Conservation (phyloP, 2,113 vertebrate species). For the Taxidea taxus region DNA sequence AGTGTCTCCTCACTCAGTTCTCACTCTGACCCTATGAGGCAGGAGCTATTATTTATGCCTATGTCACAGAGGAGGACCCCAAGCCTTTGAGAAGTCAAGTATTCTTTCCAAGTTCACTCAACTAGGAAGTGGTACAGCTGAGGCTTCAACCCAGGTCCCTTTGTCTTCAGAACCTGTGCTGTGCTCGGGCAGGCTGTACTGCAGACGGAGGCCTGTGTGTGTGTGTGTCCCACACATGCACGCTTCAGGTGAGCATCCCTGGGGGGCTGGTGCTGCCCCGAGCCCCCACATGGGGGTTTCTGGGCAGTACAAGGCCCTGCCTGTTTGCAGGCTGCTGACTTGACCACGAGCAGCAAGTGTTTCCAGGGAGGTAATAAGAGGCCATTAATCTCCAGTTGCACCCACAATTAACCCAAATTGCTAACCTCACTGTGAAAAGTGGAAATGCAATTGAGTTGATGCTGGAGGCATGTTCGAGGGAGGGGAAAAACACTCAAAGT, state of each 20-base stretch:
- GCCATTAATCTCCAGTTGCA: slow-evolving; percentile 84
- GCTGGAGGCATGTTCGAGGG: slow-evolving; percentile 76
- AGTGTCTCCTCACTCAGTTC: not conserved
- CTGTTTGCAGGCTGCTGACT: slow-evolving; percentile 45
- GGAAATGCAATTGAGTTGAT: slow-evolving; percentile 82
- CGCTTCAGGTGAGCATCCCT: not conserved
- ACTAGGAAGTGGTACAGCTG: not conserved
- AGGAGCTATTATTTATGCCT: not conserved
- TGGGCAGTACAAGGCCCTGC: slow-evolving; percentile 40
- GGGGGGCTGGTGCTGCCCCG: not conserved
- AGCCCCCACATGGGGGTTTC: not conserved
- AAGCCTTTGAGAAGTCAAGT: not conserved
- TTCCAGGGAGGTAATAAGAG: slow-evolving; percentile 80
- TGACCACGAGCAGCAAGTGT: slow-evolving; percentile 71
- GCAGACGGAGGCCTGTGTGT: not conserved
- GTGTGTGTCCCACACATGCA: too few relatives aligned
- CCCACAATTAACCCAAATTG: slow-evolving; percentile 86
- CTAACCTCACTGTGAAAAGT: slow-evolving; percentile 82
- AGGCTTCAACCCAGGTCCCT: not conserved
- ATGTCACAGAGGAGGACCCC: not conserved
- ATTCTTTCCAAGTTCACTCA: not conserved
- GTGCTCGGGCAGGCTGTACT: not conserved
- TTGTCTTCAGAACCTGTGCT: not conserved
- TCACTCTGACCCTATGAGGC: not conserved
- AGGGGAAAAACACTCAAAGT: slow-evolving; percentile 73